phyloP scores from a whole-genome alignment of 2,888 invertebrate genomes.

The Enchytraeus crypticus region DNA sequence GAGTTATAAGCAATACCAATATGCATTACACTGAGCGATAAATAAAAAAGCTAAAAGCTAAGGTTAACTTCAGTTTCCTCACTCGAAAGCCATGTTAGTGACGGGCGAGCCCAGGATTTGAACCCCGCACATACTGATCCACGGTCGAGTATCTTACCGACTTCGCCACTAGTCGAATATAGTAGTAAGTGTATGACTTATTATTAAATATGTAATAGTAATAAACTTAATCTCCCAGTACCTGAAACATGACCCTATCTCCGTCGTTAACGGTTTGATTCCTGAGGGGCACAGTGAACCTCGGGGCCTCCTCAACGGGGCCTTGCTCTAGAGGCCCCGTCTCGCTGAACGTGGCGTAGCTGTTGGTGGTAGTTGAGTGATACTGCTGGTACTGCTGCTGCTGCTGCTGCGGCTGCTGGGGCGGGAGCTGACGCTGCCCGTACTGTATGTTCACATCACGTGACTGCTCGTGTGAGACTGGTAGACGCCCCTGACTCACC shows the following conservation, averaged over 20 bases:
- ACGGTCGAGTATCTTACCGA: no score
- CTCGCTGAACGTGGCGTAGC: constrained; percentile 15
- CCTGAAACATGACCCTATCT: constrained; percentile 55
- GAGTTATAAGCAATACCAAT: no score
- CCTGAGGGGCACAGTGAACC: constrained; percentile 65
- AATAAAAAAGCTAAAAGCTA: no score
- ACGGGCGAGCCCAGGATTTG: no score
- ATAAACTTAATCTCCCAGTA: no score
- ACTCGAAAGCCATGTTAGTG: no score
- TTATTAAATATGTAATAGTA: no score
- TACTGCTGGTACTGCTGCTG: neutral
- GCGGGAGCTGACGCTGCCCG: neutral
- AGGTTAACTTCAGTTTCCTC: no score
- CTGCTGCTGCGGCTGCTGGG: neutral
- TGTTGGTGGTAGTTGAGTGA: constrained; percentile 1
- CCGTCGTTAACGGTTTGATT: constrained; percentile 81
- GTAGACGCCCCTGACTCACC: neutral
- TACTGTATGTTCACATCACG: neutral
- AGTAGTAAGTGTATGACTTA: no score
- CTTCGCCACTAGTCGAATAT: no score
- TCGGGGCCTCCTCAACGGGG: constrained; percentile 57
- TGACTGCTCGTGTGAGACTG: neutral
- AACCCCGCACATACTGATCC: no score
- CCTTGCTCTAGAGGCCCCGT: constrained; percentile 12
- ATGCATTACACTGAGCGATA: no score